These are phyloP conservation scores for Aelia acuminata DNA, from an alignment of 2,888 invertebrate species.

Conservation along the genomic window DNA sequence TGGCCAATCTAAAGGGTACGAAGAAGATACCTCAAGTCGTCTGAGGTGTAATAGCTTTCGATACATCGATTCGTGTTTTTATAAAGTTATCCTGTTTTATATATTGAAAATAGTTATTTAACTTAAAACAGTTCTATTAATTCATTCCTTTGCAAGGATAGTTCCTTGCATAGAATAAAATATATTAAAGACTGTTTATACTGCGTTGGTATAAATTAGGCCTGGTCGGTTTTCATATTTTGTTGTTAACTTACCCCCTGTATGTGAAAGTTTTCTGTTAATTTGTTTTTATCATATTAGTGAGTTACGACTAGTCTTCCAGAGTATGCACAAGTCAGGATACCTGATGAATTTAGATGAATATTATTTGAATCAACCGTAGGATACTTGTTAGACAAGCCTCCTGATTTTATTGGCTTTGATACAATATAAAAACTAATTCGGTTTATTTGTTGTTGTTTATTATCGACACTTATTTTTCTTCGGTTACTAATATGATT, in stretches of 20 bases:
- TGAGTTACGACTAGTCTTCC: conserved; percentile 54
- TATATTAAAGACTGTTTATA: no score
- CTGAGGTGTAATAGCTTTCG: background rate
- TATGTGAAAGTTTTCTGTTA: background rate
- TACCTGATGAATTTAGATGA: conserved; percentile 95
- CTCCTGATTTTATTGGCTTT: conserved; percentile 91
- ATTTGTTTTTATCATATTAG: background rate
- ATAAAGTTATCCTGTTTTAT: background rate
- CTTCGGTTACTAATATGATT: no score
- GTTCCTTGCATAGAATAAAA: no score
- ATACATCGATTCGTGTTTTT: background rate
- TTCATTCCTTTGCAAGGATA: no score
- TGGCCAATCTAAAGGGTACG: background rate
- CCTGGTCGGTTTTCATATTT: conserved; percentile 57
- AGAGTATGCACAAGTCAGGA: conserved; percentile 70
- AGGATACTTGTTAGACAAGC: conserved; percentile 93
- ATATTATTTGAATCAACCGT: conserved; percentile 97
- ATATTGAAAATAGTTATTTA: background rate
- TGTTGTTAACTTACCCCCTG: conserved; percentile 5
- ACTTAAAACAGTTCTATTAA: no score
- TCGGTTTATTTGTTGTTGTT: no score
- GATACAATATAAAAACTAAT: no score
- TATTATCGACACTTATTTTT: no score
- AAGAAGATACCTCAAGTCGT: background rate
- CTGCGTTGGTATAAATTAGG: no score